phyloP scores from a whole-genome alignment of 64 coral and sea anemone species.

The Trachythela sp. region DNA sequence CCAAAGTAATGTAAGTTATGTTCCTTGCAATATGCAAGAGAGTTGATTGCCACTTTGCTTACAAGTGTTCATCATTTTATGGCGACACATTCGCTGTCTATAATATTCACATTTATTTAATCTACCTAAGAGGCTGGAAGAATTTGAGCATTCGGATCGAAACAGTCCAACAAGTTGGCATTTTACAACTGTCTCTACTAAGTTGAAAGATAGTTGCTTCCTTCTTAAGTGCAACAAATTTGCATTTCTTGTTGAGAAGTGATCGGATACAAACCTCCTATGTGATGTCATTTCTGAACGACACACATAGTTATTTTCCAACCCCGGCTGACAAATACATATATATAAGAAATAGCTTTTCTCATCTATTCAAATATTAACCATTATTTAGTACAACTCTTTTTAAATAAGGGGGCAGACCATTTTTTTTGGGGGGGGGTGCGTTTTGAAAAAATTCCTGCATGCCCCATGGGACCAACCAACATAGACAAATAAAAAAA shows the following conservation, averaged over 20 bases:
- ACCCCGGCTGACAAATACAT: background rate
- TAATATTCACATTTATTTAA: background rate
- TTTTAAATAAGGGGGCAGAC: too few relatives aligned
- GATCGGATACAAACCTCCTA: background rate
- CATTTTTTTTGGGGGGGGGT: too few relatives aligned
- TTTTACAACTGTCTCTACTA: background rate
- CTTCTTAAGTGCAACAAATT: background rate
- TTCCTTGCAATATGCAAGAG: background rate
- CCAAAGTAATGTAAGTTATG: background rate
- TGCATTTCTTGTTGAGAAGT: background rate
- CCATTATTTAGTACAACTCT: too few relatives aligned
- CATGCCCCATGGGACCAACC: too few relatives aligned
- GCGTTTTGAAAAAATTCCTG: too few relatives aligned
- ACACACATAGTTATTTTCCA: background rate
- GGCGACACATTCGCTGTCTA: background rate
- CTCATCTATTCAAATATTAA: too few relatives aligned
- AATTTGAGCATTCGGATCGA: background rate
- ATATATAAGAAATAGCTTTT: too few relatives aligned
- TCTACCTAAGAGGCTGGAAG: background rate
- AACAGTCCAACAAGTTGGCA: background rate
- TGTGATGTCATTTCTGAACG: background rate
- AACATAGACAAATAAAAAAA: too few relatives aligned
- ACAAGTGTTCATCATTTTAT: background rate
- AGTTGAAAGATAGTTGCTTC: constrained; percentile 8
- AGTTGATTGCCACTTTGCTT: background rate